These are phyloP conservation scores for Ophion ellenae DNA, from an alignment of 2,888 invertebrate genomes.

Conservation along the genomic window DNA sequence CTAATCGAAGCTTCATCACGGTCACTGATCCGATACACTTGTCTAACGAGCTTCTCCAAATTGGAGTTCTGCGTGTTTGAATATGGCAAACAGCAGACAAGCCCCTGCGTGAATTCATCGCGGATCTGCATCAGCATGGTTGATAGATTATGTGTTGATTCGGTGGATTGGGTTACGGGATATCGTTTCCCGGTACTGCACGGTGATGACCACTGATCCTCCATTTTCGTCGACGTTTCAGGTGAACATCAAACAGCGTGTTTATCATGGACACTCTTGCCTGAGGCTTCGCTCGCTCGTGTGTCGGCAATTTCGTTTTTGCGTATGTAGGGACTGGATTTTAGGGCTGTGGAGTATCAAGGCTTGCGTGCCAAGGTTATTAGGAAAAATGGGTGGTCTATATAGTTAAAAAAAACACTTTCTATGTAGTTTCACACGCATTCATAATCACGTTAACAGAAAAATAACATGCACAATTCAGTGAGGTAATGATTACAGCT, in stretches of 20 bases:
- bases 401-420: too few species aligned
- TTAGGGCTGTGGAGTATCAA: neutral
- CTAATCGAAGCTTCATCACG: neutral
- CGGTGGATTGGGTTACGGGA: neutral
- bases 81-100: conserved; percentile 1
- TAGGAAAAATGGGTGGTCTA: too few species aligned
- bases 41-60: neutral
- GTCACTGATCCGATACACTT: neutral
- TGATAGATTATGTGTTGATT: neutral
- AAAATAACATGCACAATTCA: too few species aligned
- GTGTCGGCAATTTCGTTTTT: neutral
- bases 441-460: too few species aligned
- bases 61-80: neutral
- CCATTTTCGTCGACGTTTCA: neutral
- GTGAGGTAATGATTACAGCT: too few species aligned
- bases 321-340: neutral
- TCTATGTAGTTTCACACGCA: too few species aligned
- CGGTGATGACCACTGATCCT: neutral
- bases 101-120: neutral
- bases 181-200: neutral
- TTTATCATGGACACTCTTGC: neutral
- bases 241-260: neutral
- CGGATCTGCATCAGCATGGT: neutral
- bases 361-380: neutral
- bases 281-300: neutral